A percentile compares a stretch with the other conserved stretches of the same genome.
Evolutionary conservation across 2,797 vertebrate species (phyloP).

Genomic region (Botia kubotai): DNA sequence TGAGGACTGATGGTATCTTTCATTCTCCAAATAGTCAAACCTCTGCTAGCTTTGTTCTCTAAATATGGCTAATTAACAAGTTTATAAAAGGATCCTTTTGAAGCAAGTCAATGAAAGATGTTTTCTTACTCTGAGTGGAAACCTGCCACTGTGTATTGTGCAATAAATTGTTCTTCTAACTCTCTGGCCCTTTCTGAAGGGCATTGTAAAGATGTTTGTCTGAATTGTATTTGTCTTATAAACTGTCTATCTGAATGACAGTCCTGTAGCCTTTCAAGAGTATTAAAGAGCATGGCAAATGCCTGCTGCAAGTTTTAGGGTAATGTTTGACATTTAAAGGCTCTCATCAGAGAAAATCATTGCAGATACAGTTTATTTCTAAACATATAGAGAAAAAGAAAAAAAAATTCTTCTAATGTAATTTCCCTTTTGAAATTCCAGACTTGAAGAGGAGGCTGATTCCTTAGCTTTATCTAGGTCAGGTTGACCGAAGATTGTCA

Average conservation of each 20-base stretch:
- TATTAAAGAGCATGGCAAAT: slow-evolving; percentile 41
- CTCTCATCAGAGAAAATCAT: slow-evolving; percentile 17
- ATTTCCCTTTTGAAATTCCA: slow-evolving; percentile 28
- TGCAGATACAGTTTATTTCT: slow-evolving; percentile 15
- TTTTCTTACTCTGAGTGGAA: neutral
- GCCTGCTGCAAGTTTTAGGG: slow-evolving; percentile 18
- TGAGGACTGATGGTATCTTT: neutral
- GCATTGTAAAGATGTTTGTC: slow-evolving; percentile 14
- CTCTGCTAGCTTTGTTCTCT: neutral
- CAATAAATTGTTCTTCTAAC: slow-evolving; percentile 24
- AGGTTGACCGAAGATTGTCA: neutral
- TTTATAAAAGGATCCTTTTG: slow-evolving; percentile 1
- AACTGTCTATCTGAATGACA: slow-evolving; percentile 20
- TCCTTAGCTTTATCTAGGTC: slow-evolving; percentile 9
- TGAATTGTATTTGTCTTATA: slow-evolving; percentile 16
- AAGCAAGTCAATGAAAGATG: slow-evolving; percentile 25
- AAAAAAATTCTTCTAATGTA: neutral
- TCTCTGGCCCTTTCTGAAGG: slow-evolving; percentile 12
- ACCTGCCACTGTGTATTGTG: slow-evolving; percentile 6
- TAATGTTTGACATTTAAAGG: slow-evolving; percentile 31
- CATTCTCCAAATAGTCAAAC: neutral
- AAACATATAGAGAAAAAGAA: slow-evolving; percentile 5
- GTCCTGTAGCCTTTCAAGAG: neutral
- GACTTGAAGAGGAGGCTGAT: slow-evolving; percentile 10
- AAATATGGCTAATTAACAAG: neutral